A percentile compares a stretch with the other conserved stretches of the same genome.
phyloP scores from a whole-genome alignment of 2,797 vertebrate genomes.

The Falco columbarius region DNA sequence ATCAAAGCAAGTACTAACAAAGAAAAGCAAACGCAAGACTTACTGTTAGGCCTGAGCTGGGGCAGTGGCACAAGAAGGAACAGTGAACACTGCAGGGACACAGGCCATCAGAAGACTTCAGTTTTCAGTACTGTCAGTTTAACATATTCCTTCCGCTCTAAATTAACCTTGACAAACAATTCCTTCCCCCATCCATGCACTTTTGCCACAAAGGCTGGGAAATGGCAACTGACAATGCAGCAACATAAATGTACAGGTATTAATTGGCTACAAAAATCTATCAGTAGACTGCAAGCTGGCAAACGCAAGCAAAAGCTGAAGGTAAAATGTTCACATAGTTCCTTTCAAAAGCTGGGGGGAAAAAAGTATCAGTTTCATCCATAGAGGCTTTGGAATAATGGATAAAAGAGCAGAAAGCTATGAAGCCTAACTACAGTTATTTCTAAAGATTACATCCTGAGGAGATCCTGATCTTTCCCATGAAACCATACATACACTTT shows the following conservation, averaged over 20 bases:
- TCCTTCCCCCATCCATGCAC: constrained; percentile 10
- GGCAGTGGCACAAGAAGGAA: not conserved
- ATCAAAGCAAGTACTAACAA: not conserved
- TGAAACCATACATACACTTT: not conserved
- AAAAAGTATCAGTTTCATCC: not conserved
- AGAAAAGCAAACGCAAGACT: not conserved
- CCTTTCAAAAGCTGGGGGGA: not conserved
- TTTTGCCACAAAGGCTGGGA: not conserved
- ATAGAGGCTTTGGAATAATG: not conserved
- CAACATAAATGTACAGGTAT: not conserved
- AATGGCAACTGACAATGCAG: not conserved
- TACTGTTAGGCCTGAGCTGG: not conserved
- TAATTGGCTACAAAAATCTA: not conserved
- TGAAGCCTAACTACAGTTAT: not conserved
- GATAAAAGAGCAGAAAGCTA: constrained; percentile 27
- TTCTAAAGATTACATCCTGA: constrained; percentile 12
- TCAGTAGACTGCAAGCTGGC: not conserved
- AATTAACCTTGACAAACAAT: constrained; percentile 23
- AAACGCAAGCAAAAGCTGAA: not conserved
- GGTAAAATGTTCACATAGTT: not conserved
- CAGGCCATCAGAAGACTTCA: not conserved
- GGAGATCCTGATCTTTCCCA: constrained; percentile 26
- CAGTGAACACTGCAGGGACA: not conserved
- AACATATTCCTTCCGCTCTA: not conserved
- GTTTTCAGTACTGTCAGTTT: not conserved